Conservation (phyloP, 2,888 invertebrate species). For the Cheilosia vulpina region DNA sequence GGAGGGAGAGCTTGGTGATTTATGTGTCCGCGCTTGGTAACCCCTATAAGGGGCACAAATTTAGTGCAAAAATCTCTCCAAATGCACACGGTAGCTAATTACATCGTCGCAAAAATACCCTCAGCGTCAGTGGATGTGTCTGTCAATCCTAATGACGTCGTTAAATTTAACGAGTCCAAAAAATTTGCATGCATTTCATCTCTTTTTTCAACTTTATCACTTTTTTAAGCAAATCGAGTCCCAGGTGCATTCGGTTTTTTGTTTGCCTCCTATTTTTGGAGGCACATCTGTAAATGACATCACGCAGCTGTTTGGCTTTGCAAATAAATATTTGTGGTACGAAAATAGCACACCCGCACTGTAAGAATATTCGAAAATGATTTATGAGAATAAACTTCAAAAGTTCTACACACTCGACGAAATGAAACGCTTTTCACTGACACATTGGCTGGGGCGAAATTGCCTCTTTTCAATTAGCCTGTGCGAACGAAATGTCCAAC, state of each 20-base stretch:
- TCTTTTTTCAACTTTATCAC: slow-evolving; percentile 19
- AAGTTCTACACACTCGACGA: background rate
- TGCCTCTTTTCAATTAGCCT: slow-evolving; percentile 5
- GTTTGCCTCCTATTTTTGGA: background rate
- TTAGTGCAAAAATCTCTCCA: slow-evolving; percentile 35
- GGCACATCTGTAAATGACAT: slow-evolving; percentile 20
- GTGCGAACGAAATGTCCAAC: slow-evolving; percentile 17
- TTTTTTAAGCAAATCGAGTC: slow-evolving; percentile 43
- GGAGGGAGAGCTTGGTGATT: slow-evolving; percentile 47
- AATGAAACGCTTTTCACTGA: slow-evolving; percentile 9
- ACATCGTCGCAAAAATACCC: slow-evolving; percentile 38
- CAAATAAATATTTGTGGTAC: slow-evolving; percentile 49
- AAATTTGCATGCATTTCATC: slow-evolving; percentile 45
- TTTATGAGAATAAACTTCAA: slow-evolving; percentile 12
- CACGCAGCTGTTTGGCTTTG: background rate
- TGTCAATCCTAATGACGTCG: slow-evolving; percentile 56
- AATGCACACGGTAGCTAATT: slow-evolving; percentile 22
- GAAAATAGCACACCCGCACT: slow-evolving; percentile 39
- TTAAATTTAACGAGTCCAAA: slow-evolving; percentile 55
- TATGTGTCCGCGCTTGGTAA: slow-evolving; percentile 26
- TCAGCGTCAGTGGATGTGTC: slow-evolving; percentile 2
- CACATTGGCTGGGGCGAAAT: slow-evolving; percentile 2
- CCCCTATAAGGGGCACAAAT: slow-evolving; percentile 29
- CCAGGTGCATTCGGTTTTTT: slow-evolving; percentile 50
- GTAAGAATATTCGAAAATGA: slow-evolving; percentile 23